Base-by-base conservation (phyloP, 2,113 vertebrate species). In the Sphaerodactylus townsendi region DNA sequence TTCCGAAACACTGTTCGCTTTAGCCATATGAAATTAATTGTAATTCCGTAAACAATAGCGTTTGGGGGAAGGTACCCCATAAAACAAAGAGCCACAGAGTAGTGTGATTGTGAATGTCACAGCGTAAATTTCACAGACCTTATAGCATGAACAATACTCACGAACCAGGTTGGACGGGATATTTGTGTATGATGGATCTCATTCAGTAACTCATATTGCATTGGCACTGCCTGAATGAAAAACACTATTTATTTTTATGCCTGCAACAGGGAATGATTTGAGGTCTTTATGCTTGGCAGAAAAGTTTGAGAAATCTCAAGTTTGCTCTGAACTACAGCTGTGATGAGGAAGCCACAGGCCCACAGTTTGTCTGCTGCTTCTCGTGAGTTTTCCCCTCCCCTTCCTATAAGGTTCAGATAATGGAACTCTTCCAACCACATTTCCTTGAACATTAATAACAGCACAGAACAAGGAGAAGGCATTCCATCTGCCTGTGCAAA, bases 181-280 rank as follows among this genome's bases (percentile, higher is more conserved):
- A 8, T 41, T 77, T 71, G 33, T 2, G 9, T 41, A 71, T 30
- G 5, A 59, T 46, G 75, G 75, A 35, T 62, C 75, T 82, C 2
- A 7, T 44, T 64, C 41, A 72, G 53, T 77, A 41, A 81, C 74
- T 78, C 74, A 48, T 68, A 75, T 50, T 65, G 74, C 79, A 71
- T 33, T 72, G 66, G 66, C 73, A 48, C 5, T 56, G 37, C 50
- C 25, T 39, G 33, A 86, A 64, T 86, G 73, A 82, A 77, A 81
- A 86, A 56, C 44, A 74, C 37, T 30, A 77, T 48, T 62, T 39
- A 84, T 84, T 78, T 86, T 82, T 82, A 82, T 77, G 56, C 44
- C 64, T 72, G 41, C 72, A 86, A 82, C 64, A 77, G 66, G 85
- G 73, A 82, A 82, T 82, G 74, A 82, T 85, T 68, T 41, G 64